Evolutionary conservation across 2,888 invertebrate genomes (phyloP).

Genomic region (Dynastes hyllus): DNA sequence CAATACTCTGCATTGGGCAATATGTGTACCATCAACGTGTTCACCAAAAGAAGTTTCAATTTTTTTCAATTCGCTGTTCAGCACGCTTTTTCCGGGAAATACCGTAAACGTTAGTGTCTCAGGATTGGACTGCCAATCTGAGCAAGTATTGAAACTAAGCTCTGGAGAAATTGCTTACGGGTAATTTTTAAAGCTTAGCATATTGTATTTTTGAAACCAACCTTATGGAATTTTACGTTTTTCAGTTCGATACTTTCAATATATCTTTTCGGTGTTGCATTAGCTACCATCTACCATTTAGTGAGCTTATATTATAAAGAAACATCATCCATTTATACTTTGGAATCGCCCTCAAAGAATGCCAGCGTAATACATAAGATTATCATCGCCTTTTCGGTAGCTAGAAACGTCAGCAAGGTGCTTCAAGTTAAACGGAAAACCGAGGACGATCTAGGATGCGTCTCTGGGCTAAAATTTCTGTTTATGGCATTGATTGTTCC

Average conservation of each 20-base stretch:
- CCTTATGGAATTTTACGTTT: conserved; percentile 36
- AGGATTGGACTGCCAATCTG: conserved; percentile 61
- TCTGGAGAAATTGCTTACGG: conserved; percentile 68
- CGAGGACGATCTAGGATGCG: conserved; percentile 77
- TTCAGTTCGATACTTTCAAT: conserved; percentile 61
- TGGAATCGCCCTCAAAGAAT: conserved; percentile 42
- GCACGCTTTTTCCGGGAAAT: conserved; percentile 58
- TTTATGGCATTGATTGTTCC: conserved; percentile 80
- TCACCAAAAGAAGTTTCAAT: conserved; percentile 72
- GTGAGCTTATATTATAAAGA: conserved; percentile 59
- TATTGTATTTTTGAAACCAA: neutral
- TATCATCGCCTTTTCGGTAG: conserved; percentile 75
- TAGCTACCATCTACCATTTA: conserved; percentile 63
- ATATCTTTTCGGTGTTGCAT: conserved; percentile 60
- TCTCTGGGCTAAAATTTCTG: conserved; percentile 75
- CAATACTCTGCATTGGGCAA: conserved; percentile 75
- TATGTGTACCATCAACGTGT: conserved; percentile 78
- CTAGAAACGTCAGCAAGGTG: conserved; percentile 76
- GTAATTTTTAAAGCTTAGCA: conserved; percentile 63
- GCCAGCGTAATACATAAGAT: conserved; percentile 57
- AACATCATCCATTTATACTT: conserved; percentile 56
- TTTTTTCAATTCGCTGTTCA: conserved; percentile 70
- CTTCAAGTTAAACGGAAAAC: conserved; percentile 75
- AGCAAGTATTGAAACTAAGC: conserved; percentile 64
- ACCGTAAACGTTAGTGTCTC: conserved; percentile 59